These are phyloP conservation scores for Astropecten irregularis DNA, from an alignment of 53 echinoderm and acorn worm species.

Conservation along the genomic window DNA sequence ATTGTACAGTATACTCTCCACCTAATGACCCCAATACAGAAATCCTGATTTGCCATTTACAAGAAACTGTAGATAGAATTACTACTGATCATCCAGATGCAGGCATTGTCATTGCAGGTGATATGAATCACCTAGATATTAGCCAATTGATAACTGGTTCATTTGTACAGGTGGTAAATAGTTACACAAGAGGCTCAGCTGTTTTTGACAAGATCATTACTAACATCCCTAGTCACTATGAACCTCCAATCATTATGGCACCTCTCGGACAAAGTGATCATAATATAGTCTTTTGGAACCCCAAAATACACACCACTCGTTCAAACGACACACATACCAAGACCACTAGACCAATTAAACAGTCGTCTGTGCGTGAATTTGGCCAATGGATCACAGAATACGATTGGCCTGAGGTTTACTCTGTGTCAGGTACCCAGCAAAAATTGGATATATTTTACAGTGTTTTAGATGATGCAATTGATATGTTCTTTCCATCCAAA, in stretches of 20 bases:
- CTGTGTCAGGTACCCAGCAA: not conserved
- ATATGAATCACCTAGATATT: conserved; percentile 10
- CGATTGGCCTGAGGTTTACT: conserved; percentile 15
- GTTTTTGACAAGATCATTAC: conserved; percentile 53
- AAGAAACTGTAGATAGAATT: conserved; percentile 4
- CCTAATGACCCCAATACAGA: conserved; percentile 7
- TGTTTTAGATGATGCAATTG: not conserved
- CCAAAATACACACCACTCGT: not conserved
- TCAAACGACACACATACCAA: not conserved
- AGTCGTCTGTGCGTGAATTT: conserved; percentile 3
- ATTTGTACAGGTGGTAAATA: conserved; percentile 47
- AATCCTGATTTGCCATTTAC: not conserved
- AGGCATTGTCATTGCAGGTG: conserved; percentile 25
- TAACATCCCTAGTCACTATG: not conserved
- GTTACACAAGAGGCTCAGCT: not conserved
- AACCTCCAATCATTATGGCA: not conserved
- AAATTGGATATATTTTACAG: not conserved
- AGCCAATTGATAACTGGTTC: not conserved
- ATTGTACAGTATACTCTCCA: conserved; percentile 23
- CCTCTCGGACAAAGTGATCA: conserved; percentile 23
- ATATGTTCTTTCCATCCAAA: not conserved
- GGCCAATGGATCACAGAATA: conserved; percentile 28
- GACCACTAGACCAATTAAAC: conserved; percentile 6
- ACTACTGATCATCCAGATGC: conserved; percentile 35
- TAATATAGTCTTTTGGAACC: conserved; percentile 10